These are phyloP conservation scores for Oreotragus oreotragus DNA, from an alignment of 2,113 vertebrate genomes.

Conservation along the genomic window DNA sequence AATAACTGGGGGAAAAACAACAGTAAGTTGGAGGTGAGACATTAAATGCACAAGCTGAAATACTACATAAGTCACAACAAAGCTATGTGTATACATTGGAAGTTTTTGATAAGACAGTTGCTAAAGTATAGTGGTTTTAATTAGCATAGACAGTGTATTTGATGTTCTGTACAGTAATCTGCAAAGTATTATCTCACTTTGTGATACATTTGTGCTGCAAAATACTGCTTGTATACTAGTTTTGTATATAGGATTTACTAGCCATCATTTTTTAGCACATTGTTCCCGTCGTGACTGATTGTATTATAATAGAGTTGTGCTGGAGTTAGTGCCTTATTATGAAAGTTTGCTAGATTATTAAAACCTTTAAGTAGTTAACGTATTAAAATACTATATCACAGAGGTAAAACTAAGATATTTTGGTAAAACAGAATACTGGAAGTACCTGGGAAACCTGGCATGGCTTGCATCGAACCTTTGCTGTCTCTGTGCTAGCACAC, in stretches of 20 bases:
- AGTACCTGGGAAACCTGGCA: not conserved
- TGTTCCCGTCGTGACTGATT: not conserved
- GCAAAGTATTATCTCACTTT: not conserved
- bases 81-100: not conserved
- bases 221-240: not conserved
- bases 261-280: not conserved
- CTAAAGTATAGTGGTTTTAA: not conserved
- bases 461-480: not conserved
- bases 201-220: not conserved
- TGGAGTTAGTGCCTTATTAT: not conserved
- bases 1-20: not conserved
- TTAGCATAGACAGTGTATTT: not conserved
- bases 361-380: not conserved
- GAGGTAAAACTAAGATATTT: not conserved
- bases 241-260: not conserved
- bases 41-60: not conserved
- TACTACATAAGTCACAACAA: not conserved
- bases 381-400: not conserved
- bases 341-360: not conserved
- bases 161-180: not conserved
- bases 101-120: not conserved
- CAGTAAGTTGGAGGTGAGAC: not conserved
- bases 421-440: not conserved
- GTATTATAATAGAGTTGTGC: not conserved
- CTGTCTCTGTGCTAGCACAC: not conserved